A percentile compares a stretch with the other conserved stretches of the same genome.
These are phyloP conservation scores for Dissostichus mawsoni DNA, from an alignment of 2,113 vertebrate species.

Conservation along the genomic window DNA sequence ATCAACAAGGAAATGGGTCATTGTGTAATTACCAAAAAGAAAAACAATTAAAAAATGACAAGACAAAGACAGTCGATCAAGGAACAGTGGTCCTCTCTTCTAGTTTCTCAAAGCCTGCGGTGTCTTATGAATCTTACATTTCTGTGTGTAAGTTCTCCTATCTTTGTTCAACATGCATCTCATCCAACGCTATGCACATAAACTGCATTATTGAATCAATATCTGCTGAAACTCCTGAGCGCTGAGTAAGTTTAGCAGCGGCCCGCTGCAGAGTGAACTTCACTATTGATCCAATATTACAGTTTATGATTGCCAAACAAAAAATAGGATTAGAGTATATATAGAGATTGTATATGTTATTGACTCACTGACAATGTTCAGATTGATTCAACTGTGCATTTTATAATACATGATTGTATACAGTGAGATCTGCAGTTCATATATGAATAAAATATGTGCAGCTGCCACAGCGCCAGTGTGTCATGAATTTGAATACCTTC, in stretches of 20 bases:
- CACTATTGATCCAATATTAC: slow-evolving; percentile 34
- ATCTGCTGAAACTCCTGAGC: slow-evolving; percentile 6
- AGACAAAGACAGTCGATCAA: background rate
- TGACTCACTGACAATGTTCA: slow-evolving; percentile 26
- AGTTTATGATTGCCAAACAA: slow-evolving; percentile 50
- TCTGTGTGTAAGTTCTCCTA: background rate
- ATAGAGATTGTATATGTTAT: slow-evolving; percentile 18
- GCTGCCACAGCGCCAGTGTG: background rate
- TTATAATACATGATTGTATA: slow-evolving; percentile 24
- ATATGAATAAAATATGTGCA: background rate
- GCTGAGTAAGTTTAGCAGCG: slow-evolving; percentile 5
- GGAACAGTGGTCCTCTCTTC: background rate
- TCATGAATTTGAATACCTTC: slow-evolving; percentile 9
- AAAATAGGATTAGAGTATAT: slow-evolving; percentile 26
- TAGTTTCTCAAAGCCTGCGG: background rate
- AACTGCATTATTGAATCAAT: slow-evolving; percentile 34
- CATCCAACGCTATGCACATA: slow-evolving; percentile 5
- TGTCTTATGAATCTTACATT: background rate
- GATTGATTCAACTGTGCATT: slow-evolving; percentile 40
- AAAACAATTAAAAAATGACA: background rate
- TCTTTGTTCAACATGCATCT: slow-evolving; percentile 21
- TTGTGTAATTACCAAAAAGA: background rate
- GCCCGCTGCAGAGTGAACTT: slow-evolving; percentile 15
- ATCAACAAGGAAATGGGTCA: background rate
- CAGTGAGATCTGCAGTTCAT: background rate